Conservation (phyloP, 2,888 invertebrate genomes). For the Drosophila paucipuncta region DNA sequence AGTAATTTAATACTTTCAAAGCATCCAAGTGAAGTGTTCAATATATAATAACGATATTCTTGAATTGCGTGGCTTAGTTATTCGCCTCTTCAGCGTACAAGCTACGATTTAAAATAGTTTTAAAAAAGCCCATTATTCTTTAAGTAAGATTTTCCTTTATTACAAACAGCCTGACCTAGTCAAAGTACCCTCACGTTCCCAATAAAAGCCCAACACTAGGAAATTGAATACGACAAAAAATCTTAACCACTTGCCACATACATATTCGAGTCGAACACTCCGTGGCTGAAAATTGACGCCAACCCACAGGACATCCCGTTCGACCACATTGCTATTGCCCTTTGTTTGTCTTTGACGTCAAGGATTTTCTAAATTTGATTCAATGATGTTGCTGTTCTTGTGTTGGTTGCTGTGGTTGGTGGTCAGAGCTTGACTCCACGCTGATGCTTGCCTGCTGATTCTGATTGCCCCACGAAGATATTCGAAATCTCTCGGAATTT, state of each 20-base stretch:
- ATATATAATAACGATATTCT: background rate
- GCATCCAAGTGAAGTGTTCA: background rate
- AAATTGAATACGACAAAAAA: constrained; percentile 81
- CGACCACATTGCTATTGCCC: constrained; percentile 45
- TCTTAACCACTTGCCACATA: constrained; percentile 76
- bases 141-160: background rate
- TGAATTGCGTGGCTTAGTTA: background rate
- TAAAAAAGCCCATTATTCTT: background rate
- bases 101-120: background rate
- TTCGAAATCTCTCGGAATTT: constrained; percentile 66
- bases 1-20: background rate
- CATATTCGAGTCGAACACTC: constrained; percentile 30
- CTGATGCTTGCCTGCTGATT: constrained; percentile 52
- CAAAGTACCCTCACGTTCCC: constrained; percentile 19
- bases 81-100: rapidly evolving
- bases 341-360: constrained; percentile 72
- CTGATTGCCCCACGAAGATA: constrained; percentile 78
- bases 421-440: constrained; percentile 28
- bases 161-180: constrained; percentile 30
- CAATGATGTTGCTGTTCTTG: constrained; percentile 44
- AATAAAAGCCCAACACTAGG: constrained; percentile 50
- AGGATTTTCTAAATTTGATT: constrained; percentile 76
- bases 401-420: constrained; percentile 24
- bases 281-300: constrained; percentile 53
- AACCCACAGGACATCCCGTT: constrained; percentile 23